Conservation (phyloP, 2,888 invertebrate genomes). For the Agriopis leucophaearia region DNA sequence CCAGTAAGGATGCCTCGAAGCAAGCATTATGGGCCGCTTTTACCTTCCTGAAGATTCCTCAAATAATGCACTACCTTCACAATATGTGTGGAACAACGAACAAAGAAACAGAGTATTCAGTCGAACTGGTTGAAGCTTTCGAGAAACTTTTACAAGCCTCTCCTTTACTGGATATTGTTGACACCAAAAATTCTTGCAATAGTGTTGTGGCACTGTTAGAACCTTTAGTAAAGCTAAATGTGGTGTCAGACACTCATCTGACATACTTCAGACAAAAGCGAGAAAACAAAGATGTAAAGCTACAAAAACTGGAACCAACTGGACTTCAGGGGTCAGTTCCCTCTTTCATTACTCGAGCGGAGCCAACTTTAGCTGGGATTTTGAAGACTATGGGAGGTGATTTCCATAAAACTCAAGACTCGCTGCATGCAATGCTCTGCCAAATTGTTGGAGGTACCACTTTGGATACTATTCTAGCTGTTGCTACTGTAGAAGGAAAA, state of each 20-base stretch:
- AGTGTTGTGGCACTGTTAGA: slow-evolving; percentile 93
- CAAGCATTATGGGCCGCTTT: slow-evolving; percentile 98
- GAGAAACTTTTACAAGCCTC: slow-evolving; percentile 94
- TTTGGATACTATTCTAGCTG: slow-evolving; percentile 95
- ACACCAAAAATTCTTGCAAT: slow-evolving; percentile 95
- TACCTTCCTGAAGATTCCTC: slow-evolving; percentile 96
- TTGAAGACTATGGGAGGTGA: slow-evolving; percentile 96
- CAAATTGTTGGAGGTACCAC: slow-evolving; percentile 96
- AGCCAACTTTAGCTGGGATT: slow-evolving; percentile 95
- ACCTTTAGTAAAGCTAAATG: slow-evolving; percentile 92
- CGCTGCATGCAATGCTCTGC: slow-evolving; percentile 93
- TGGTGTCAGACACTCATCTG: slow-evolving; percentile 92
- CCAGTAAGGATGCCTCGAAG: slow-evolving; percentile 91
- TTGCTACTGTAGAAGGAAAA: slow-evolving; percentile 97
- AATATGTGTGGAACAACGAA: slow-evolving; percentile 84
- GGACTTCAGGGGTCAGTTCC: slow-evolving; percentile 91
- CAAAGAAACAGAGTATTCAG: slow-evolving; percentile 89
- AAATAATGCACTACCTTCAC: slow-evolving; percentile 91
- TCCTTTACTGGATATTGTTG: slow-evolving; percentile 95
- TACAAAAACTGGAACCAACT: slow-evolving; percentile 90
- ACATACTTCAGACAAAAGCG: slow-evolving; percentile 88
- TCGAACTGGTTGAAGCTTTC: slow-evolving; percentile 93
- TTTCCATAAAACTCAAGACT: slow-evolving; percentile 95
- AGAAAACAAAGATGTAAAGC: slow-evolving; percentile 87
- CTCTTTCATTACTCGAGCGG: slow-evolving; percentile 93